phyloP scores from a whole-genome alignment of 2,888 invertebrate species.

The Taphrorychus bicolor region DNA sequence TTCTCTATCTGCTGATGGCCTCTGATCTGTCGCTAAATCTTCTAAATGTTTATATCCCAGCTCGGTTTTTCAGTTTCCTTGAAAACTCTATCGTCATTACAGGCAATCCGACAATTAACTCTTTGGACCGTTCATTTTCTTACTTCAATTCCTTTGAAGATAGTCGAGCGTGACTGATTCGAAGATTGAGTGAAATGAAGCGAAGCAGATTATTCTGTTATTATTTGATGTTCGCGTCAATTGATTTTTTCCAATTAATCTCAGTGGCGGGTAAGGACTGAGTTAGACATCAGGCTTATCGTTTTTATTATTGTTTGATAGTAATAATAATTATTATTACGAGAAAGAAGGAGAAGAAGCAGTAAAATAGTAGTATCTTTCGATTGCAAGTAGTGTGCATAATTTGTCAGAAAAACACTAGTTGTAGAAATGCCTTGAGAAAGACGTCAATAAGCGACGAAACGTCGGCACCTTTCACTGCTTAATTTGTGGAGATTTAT shows the following conservation, averaged over 20 bases:
- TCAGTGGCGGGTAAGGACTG: constrained; percentile 20
- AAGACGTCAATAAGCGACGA: too few relatives aligned
- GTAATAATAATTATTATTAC: too few relatives aligned
- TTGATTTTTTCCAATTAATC: constrained; percentile 12
- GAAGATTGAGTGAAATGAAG: constrained; percentile 28
- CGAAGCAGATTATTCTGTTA: constrained; percentile 27
- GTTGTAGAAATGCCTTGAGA: too few relatives aligned
- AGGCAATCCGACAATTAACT: constrained; percentile 20
- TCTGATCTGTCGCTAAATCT: constrained; percentile 27
- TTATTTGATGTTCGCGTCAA: constrained; percentile 22
- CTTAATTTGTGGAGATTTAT: too few relatives aligned
- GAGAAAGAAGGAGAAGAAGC: too few relatives aligned
- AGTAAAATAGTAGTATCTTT: too few relatives aligned
- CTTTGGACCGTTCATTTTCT: constrained; percentile 13
- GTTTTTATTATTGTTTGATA: too few relatives aligned
- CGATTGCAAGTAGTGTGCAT: too few relatives aligned
- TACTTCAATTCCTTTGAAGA: constrained; percentile 7
- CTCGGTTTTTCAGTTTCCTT: constrained; percentile 26
- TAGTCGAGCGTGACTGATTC: constrained; percentile 20
- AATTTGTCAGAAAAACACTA: too few relatives aligned
- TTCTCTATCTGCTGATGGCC: constrained; percentile 11
- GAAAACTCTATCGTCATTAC: constrained; percentile 30
- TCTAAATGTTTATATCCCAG: constrained; percentile 28
- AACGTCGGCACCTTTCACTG: too few relatives aligned
- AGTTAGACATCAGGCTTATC: too few relatives aligned